Conservation (phyloP, 2,113 vertebrate genomes). For the Serilophus lunatus region DNA sequence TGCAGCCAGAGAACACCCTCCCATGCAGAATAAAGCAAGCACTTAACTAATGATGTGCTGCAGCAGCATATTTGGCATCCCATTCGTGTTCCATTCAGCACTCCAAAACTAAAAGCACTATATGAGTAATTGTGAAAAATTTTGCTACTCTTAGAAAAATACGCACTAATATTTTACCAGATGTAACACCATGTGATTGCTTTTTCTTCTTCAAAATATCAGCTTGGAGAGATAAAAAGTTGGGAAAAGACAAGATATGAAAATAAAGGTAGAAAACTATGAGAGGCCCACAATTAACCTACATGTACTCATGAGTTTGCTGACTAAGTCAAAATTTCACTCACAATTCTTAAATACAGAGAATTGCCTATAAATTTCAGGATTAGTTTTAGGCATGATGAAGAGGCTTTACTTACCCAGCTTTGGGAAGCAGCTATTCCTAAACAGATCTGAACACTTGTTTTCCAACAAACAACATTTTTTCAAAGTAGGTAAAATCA, state of each 20-base stretch:
- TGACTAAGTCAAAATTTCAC: not conserved
- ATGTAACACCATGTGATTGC: not conserved
- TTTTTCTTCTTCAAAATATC: not conserved
- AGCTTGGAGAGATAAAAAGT: not conserved
- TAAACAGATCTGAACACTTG: not conserved
- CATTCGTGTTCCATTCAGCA: not conserved
- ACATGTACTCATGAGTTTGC: not conserved
- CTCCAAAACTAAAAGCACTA: not conserved
- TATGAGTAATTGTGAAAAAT: not conserved
- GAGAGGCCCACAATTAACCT: not conserved
- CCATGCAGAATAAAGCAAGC: not conserved
- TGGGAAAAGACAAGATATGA: not conserved
- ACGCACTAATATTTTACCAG: not conserved
- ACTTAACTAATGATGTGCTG: not conserved
- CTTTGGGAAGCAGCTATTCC: not conserved
- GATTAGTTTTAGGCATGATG: not conserved
- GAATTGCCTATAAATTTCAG: not conserved
- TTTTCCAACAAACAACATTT: not conserved
- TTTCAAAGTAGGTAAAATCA: not conserved
- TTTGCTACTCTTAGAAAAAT: not conserved
- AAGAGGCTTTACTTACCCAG: not conserved
- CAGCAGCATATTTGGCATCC: not conserved
- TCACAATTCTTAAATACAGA: not conserved
- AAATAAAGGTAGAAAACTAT: not conserved
- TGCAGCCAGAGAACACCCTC: constrained; percentile 7